phyloP scores from a whole-genome alignment of 37 sponge, comb jelly and placozoan genomes.

The Cladorhizidae sp. region DNA sequence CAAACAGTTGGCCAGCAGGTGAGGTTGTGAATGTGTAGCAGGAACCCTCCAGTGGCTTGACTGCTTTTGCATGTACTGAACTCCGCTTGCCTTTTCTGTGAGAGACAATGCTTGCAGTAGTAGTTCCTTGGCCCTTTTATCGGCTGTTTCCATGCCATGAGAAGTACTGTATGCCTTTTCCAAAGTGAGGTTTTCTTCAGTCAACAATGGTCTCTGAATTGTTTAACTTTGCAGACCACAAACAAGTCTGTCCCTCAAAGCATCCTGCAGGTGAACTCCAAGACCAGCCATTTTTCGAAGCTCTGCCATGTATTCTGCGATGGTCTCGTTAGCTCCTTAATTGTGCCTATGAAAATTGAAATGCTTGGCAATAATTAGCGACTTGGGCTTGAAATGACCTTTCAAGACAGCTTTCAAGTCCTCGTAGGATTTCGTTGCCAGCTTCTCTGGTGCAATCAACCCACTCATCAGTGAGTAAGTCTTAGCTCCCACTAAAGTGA shows the following conservation, averaged over 20 bases:
- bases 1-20: no score
- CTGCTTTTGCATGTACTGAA: no score
- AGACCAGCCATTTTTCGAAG: conserved; percentile 19
- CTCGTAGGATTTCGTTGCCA: background rate
- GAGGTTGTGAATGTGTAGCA: no score
- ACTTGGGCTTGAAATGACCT: conserved; percentile 13
- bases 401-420: conserved; percentile 18
- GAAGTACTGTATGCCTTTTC: no score
- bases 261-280: conserved; percentile 6
- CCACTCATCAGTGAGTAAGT: conserved; percentile 21
- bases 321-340: conserved; percentile 19
- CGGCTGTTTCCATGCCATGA: no score
- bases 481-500: conserved; percentile 21
- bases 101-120: no score
- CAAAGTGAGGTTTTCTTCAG: background rate
- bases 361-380: background rate
- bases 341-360: conserved; percentile 13
- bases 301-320: conserved; percentile 28
- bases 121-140: no score
- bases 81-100: no score
- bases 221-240: conserved; percentile 2
- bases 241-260: conserved; percentile 9
- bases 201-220: conserved; percentile 11
- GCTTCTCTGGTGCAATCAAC: conserved; percentile 29
- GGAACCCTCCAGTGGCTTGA: no score